Base-by-base conservation (phyloP, 35 echinoderm and acorn worm species). In the Stichopus chloronotus region DNA sequence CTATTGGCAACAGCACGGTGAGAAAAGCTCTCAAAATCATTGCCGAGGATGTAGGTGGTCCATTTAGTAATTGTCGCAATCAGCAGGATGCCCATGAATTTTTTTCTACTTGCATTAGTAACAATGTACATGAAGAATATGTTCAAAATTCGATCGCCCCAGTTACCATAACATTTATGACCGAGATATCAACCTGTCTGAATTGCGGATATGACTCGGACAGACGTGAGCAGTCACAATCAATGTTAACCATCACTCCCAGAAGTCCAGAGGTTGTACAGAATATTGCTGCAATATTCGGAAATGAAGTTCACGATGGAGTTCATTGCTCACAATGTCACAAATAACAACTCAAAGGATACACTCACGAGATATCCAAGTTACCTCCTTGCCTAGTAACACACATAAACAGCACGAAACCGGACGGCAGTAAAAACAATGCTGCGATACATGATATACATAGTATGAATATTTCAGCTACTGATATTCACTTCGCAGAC, bases 311-410 rank as follows among this genome's bases (percentile, higher is more conserved):
- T 59, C 56, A 10, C 7, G n/a, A 57, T 8, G 57, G 25, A 8
- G 17, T 87, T 14, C 24, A n/a, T 25, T 87, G 84, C 56, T 5
- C 16, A 20, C 4, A 5, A 24, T 87, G 84, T 63, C 5, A 24
- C 30, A 6, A 21, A 22, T 60, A 59, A 9, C 55, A 59, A 87
- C 53, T 21, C 2, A 87, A 87, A 21, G 84, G 56, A 87, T 87
- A 87, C 57, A 7, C 55, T 16, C 9, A 25, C 10, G 5, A 87
- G 24, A 87, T 87, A 24, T 9, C 30, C 9, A 87, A 87, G 57
- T 10, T 87, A 20, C 55, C 84, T 11, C 84, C 84, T 19, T 87
- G 84, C 24, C 24, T 87, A 11, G 84, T 87, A 6, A n/a, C 59
- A 59, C 13, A 55, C 11, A 21, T 87, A 8, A 87, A 59, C 55